A percentile compares a stretch with the other conserved stretches of the same genome.
Conservation (phyloP, 2,888 invertebrate species). For the Eupithecia dodoneata region DNA sequence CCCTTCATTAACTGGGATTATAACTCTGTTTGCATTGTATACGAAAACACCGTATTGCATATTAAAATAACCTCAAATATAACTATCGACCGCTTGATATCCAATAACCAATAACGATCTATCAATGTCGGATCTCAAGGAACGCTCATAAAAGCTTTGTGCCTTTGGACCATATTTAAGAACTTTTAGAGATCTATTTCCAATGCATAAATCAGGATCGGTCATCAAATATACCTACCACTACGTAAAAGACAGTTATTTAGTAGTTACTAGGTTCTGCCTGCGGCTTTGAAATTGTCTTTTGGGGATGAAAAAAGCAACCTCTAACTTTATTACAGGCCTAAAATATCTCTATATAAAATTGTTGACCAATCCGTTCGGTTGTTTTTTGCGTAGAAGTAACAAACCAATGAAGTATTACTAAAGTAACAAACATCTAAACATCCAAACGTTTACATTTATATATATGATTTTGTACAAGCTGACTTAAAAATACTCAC, state of each 20-base stretch:
- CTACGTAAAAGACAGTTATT: neutral
- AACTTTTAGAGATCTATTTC: slow-evolving; percentile 17
- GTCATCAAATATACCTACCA: neutral
- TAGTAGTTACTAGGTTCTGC: neutral
- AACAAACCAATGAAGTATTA: too few species aligned
- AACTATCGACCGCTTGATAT: slow-evolving; percentile 37
- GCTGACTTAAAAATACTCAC: slow-evolving; percentile 15
- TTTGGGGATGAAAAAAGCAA: neutral
- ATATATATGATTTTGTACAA: neutral
- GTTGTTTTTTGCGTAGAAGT: neutral
- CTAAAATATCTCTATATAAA: neutral
- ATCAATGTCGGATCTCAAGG: slow-evolving; percentile 44
- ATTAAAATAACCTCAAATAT: slow-evolving; percentile 34
- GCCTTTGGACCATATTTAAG: slow-evolving; percentile 21
- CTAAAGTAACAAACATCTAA: neutral
- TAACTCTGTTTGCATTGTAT: slow-evolving; percentile 2
- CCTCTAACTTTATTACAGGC: neutral
- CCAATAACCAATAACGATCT: slow-evolving; percentile 44
- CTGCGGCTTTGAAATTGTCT: neutral
- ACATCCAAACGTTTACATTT: neutral
- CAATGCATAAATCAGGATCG: slow-evolving; percentile 12
- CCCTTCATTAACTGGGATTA: slow-evolving; percentile 26
- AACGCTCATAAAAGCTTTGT: slow-evolving; percentile 41
- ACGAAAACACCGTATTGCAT: neutral
- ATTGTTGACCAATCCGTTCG: neutral